Evolutionary conservation across 2,113 vertebrate species (phyloP).

Genomic region (Noctilio leporinus): DNA sequence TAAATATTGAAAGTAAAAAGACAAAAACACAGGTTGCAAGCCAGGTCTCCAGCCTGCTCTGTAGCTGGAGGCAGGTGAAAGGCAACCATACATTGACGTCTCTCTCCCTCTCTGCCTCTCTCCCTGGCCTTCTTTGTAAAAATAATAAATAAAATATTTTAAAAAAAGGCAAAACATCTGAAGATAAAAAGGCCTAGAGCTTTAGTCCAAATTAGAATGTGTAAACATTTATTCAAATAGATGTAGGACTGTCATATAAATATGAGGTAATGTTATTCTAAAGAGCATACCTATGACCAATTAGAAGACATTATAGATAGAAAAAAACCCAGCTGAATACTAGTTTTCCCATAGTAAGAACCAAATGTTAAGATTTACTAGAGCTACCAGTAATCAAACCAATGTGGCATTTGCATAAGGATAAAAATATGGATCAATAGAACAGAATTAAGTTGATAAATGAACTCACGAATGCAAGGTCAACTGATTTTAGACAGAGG

Average conservation of each 20-base stretch:
- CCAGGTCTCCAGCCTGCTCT: no score
- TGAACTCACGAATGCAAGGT: neutral
- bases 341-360: neutral
- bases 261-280: neutral
- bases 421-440: neutral
- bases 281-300: neutral
- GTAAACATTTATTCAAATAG: neutral
- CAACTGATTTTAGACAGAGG: neutral
- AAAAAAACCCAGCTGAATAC: neutral
- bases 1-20: neutral
- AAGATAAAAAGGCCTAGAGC: neutral
- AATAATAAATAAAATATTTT: no score
- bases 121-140: no score
- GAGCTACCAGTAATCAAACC: neutral
- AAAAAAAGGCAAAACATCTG: no score
- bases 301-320: neutral
- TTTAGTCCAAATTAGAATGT: neutral
- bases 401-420: neutral
- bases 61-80: no score
- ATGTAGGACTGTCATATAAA: neutral
- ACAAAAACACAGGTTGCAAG: no score
- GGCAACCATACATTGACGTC: no score
- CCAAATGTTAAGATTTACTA: neutral
- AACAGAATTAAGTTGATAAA: neutral
- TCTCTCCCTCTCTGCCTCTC: no score